Conservation (phyloP, 2,113 vertebrate species). For the Seriola quinqueradiata region DNA sequence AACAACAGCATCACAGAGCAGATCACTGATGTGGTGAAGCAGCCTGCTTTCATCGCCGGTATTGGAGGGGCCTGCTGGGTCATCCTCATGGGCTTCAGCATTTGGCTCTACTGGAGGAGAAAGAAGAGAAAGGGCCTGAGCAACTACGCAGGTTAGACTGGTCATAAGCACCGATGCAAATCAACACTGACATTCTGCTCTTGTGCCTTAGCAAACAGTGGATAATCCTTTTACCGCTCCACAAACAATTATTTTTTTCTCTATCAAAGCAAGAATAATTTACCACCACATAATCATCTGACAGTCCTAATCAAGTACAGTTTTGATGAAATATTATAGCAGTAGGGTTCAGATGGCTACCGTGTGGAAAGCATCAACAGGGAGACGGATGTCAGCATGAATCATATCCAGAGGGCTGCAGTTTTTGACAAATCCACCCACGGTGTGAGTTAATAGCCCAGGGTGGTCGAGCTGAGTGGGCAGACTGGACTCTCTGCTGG, state of each 20-base stretch:
- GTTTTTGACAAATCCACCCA: conserved; percentile 72
- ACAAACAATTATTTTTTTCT: neutral
- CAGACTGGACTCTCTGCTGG: conserved; percentile 61
- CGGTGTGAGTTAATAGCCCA: conserved; percentile 65
- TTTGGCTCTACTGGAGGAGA: conserved; percentile 99
- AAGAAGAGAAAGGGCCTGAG: conserved; percentile 99
- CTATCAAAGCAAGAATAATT: conserved; percentile 1
- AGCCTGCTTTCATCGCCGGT: conserved; percentile 98
- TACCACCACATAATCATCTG: neutral
- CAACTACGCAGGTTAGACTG: conserved; percentile 95
- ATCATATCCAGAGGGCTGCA: conserved; percentile 46
- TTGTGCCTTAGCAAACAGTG: conserved; percentile 12
- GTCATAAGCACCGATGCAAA: conserved; percentile 14
- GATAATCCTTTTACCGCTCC: neutral
- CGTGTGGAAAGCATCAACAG: conserved; percentile 44
- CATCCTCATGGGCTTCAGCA: conserved; percentile 99
- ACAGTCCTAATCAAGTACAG: conserved; percentile 15
- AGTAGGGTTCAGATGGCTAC: conserved; percentile 1
- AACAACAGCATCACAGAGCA: conserved; percentile 99
- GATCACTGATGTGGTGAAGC: conserved; percentile 99
- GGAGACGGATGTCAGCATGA: conserved; percentile 59
- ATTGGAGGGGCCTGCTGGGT: conserved; percentile 99
- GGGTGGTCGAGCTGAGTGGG: conserved; percentile 64
- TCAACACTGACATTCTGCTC: neutral
- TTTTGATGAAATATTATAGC: conserved; percentile 26